Base-by-base conservation (phyloP, 2,113 vertebrate species). In the Microcebus griseorufus region DNA sequence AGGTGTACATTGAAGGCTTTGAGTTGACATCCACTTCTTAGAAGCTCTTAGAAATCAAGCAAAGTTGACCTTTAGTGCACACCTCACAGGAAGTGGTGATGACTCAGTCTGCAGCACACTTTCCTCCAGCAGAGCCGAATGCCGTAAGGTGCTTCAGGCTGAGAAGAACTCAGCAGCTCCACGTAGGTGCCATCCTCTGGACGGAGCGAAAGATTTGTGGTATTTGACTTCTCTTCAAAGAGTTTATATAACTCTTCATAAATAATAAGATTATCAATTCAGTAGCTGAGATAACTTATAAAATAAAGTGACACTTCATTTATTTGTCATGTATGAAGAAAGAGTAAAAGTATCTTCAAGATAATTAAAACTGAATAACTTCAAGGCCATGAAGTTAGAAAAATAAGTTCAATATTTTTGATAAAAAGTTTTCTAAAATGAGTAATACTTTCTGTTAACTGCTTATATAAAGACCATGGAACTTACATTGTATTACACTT, bases 81-180 rank as follows among this genome's bases (percentile, higher is more conserved):
- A 92, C 23, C n/a, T 91, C n/a, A 62, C 78, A 88, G 94, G 96
- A 97, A 97, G 32, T 53, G 48, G 32, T 25, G 48, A 73, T 93
- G 90, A 95, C 62, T 96, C 82, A 92, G n/a, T 25, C 78, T 51
- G 23, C 2, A 45, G 29, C 48, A 70, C 16, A 27, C 65, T 55
- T 62, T 67, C 83, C 34, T 89, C 69, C 25, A 18, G 45, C 48
- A 75, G 48, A 80, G 39, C n/a, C 79, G 32, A 86, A 58, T 64
- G 9, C 32, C 6, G 3, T 34, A 23, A 62, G 62, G 55, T 18
- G 32, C 39, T 83, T 22, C 11, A 76, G 3, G 18, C 45, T 72
- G 67, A 32, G 55, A 89, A 85, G 62, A 60, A 48, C 4, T 2
- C 10, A 79, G 37, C 10, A 73, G 20, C 37, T 82, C 16, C 27